These are phyloP conservation scores for Rhamphomyia laevipes DNA, from an alignment of 2,888 invertebrate species.

Conservation along the genomic window DNA sequence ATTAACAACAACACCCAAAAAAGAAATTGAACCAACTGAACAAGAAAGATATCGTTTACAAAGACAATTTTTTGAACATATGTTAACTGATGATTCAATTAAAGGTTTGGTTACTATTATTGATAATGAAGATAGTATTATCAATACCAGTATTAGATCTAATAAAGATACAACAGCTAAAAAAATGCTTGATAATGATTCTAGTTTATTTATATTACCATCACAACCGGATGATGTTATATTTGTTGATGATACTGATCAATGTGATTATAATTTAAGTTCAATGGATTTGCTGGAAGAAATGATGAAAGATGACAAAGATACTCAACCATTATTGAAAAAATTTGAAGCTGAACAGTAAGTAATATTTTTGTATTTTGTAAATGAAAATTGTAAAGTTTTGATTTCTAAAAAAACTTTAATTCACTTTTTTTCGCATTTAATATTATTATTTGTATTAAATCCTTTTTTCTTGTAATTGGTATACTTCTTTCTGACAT, in stretches of 20 bases:
- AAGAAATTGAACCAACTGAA: conserved; percentile 3
- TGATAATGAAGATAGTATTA: neutral
- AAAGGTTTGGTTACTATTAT: neutral
- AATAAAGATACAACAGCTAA: neutral
- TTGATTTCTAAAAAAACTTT: too few species aligned
- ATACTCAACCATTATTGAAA: conserved; percentile 3
- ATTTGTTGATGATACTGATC: conserved; percentile 5
- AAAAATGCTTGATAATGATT: neutral
- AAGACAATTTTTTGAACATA: neutral
- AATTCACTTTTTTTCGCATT: too few species aligned
- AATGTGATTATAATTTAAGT: neutral
- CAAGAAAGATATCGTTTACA: neutral
- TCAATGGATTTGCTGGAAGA: conserved; percentile 6
- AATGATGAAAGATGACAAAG: conserved; percentile 5
- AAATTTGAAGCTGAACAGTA: conserved; percentile 6
- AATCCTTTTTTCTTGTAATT: too few species aligned
- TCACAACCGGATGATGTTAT: conserved; percentile 10
- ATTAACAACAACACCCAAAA: neutral
- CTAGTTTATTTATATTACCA: conserved; percentile 6
- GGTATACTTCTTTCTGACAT: too few species aligned
- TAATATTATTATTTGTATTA: too few species aligned
- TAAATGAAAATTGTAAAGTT: too few species aligned
- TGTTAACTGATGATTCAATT: neutral
- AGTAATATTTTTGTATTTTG: neutral
- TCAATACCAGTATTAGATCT: neutral